Evolutionary conservation across 1,140 invertebrate species (phyloP).

Genomic region (Drosophila fuyamai): DNA sequence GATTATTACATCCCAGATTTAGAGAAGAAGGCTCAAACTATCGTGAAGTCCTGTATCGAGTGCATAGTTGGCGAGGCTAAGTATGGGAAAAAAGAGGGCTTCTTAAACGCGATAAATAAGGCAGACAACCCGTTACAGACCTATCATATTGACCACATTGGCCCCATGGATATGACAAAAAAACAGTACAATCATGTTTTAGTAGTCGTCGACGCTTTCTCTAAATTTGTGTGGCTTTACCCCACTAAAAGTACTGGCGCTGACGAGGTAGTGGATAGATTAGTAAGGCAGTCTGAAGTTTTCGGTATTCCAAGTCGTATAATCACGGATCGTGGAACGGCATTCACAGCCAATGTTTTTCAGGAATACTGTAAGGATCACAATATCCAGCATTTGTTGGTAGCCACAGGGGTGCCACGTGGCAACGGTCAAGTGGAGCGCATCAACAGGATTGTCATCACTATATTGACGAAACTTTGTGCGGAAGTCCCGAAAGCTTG

Average conservation of each 20-base stretch:
- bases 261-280: not conserved
- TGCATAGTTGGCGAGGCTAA: not conserved
- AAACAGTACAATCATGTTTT: not conserved
- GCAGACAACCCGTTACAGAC: not conserved
- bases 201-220: not conserved
- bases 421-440: not conserved
- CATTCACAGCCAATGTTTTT: constrained; percentile 9
- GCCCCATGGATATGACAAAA: not conserved
- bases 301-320: too few relatives aligned
- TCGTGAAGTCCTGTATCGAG: not conserved
- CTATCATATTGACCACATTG: not conserved
- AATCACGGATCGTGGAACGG: not conserved
- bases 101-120: not conserved
- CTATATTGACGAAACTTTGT: too few relatives aligned
- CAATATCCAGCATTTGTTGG: constrained; percentile 13
- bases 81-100: not conserved
- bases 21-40: not conserved
- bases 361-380: constrained; percentile 6
- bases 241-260: constrained; percentile 1
- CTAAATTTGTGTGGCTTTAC: not conserved
- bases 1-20: constrained; percentile 12
- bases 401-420: constrained; percentile 8
- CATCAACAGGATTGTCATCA: too few relatives aligned
- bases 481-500: too few relatives aligned
- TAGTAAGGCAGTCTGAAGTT: too few relatives aligned